Evolutionary conservation across 2,888 invertebrate genomes (phyloP), one percentile per base, ranked within the genome.

Genomic region (Erynnis tages): DNA sequence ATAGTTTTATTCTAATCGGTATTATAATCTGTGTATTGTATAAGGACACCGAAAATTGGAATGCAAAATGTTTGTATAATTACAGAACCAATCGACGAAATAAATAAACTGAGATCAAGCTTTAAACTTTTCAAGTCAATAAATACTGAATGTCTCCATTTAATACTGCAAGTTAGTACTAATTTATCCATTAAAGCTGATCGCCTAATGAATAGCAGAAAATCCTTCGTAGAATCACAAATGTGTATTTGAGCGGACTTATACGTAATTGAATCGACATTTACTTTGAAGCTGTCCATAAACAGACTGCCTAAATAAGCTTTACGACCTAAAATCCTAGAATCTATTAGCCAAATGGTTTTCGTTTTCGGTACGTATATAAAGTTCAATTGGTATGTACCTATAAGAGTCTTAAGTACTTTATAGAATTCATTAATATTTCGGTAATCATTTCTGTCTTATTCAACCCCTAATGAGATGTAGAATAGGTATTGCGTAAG

Each of bases 201-300:
- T 23, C 11, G 25, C 45, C 8, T 21, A 38, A 21, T 38, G n/a
- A 16, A 30, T 2, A 32, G 14, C 13, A 21, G 4, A 21, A 10
- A 23, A n/a, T 19, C 46, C 37, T 30, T 48, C 27, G 14, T 1
- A 14, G 30, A 40, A 40, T 29, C 23, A 10, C 32, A 5, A 16
- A 32, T 32, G 32, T 32, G 23, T 32, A 32, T 48, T 16, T 21
- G 14, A 30, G 8, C 29, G 14, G 19, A 16, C 37, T 11, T 46
- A 46, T 11, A 38, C 5, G 30, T 48, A 38, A 29, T 40, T 8
- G 23, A 32, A n/a, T 32, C 40, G 23, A 30, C 21, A 21, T 40
- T 32, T 48, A 48, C 30, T 30, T 48, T 27, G 17, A 48, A 21
- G 16, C 32, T 5, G 10, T 38, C 29, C 19, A 30, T 48, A 34